These are phyloP conservation scores for Hypsibius dujardini DNA, from an alignment of 1,140 invertebrate species.

Conservation along the genomic window DNA sequence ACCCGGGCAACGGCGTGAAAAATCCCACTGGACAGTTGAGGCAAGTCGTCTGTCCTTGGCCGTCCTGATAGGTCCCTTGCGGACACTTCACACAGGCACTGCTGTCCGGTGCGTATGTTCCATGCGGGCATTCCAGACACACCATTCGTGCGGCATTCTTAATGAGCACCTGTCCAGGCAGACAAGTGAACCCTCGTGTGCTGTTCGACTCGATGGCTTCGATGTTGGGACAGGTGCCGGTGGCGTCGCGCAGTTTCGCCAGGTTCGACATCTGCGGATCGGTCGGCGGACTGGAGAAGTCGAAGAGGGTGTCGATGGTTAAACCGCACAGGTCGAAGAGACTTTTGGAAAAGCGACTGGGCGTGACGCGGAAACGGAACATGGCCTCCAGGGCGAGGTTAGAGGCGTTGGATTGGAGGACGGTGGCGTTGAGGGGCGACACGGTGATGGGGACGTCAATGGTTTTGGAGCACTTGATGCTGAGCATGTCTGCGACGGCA, in stretches of 20 bases:
- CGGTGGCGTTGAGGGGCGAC: constrained; percentile 35
- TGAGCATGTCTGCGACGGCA: constrained; percentile 59
- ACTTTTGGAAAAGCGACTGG: constrained; percentile 35
- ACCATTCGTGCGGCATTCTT: neutral
- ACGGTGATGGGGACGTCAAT: constrained; percentile 67
- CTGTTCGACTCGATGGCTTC: constrained; percentile 67
- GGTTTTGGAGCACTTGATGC: constrained; percentile 65
- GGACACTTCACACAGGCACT: constrained; percentile 32
- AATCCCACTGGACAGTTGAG: constrained; percentile 75
- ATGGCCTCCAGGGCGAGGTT: neutral
- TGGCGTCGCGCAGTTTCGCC: constrained; percentile 55
- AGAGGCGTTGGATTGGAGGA: constrained; percentile 22
- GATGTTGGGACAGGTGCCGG: constrained; percentile 72
- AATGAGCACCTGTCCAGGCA: constrained; percentile 2
- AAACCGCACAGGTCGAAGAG: constrained; percentile 84
- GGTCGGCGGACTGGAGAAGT: constrained; percentile 73
- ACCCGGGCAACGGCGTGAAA: constrained; percentile 66
- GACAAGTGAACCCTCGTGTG: constrained; percentile 38
- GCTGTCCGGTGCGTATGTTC: constrained; percentile 25
- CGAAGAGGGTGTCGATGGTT: constrained; percentile 77
- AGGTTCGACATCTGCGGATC: constrained; percentile 73
- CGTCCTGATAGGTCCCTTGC: constrained; percentile 31
- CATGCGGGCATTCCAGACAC: neutral
- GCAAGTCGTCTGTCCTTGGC: constrained; percentile 28
- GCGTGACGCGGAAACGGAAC: constrained; percentile 2